These are phyloP conservation scores for Notoglanidium macrostoma DNA, from an alignment of 2,797 vertebrate species.

Conservation along the genomic window DNA sequence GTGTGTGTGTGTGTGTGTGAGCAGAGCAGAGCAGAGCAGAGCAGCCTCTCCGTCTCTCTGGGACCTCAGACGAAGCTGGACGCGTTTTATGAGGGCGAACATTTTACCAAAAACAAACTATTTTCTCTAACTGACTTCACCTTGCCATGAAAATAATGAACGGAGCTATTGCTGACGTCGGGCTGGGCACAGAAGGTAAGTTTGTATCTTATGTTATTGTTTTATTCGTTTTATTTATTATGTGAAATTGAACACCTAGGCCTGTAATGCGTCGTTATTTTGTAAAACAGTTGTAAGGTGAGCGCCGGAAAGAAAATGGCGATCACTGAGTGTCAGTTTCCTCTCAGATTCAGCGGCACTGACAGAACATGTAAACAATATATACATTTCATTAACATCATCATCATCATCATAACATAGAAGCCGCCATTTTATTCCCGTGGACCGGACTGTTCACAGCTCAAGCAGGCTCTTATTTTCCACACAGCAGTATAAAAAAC, in stretches of 20 bases:
- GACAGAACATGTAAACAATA: too few relatives aligned
- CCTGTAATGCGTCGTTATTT: background rate
- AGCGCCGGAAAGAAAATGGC: background rate
- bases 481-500: background rate
- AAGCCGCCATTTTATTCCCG: background rate
- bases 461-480: background rate
- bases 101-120: background rate
- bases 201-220: background rate
- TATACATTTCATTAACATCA: too few relatives aligned
- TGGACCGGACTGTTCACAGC: too few relatives aligned
- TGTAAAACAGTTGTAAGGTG: background rate
- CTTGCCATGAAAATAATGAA: slow-evolving; percentile 72
- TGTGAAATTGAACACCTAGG: background rate
- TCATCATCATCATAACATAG: background rate
- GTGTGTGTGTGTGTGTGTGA: too few relatives aligned
- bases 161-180: slow-evolving; percentile 49
- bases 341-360: background rate
- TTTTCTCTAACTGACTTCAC: background rate
- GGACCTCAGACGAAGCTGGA: background rate
- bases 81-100: background rate
- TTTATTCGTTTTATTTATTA: background rate
- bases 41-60: background rate
- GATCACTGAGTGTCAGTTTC: background rate
- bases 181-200: slow-evolving; percentile 30
- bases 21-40: background rate